These are phyloP conservation scores for Petrolisthes cinctipes DNA, from an alignment of 2,888 invertebrate species.

Conservation along the genomic window DNA sequence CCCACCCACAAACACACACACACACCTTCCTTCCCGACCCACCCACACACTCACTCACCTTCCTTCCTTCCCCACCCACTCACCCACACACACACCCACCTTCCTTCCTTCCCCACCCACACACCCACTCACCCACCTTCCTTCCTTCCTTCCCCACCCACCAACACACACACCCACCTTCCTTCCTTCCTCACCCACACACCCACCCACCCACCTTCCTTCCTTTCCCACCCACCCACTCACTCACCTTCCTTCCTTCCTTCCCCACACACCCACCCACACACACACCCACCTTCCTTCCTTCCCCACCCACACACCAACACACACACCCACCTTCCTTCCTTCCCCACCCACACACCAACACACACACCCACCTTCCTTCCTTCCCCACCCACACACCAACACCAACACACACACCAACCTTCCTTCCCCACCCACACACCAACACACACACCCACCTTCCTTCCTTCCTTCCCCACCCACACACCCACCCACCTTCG, in stretches of 20 bases:
- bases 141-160: background rate
- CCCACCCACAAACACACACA: background rate
- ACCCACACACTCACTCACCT: background rate
- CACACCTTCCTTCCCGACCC: background rate
- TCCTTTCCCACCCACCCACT: too few species aligned
- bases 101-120: background rate
- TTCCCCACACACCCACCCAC: too few species aligned
- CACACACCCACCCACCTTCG: too few species aligned
- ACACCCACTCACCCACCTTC: background rate
- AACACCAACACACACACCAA: too few species aligned
- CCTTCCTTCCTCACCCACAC: background rate
- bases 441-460: too few species aligned
- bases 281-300: background rate
- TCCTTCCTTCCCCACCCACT: conserved; percentile 2
- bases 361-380: background rate
- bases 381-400: background rate
- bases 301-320: too few species aligned
- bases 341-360: background rate
- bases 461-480: too few species aligned
- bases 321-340: background rate
- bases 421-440: too few species aligned
- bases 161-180: background rate
- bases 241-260: background rate
- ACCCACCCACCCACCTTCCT: background rate
- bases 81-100: background rate